Evolutionary conservation across 64 coral and sea anemone genomes (phyloP), one percentile per base, ranked within the genome.

Genomic region (Actinia tenebrosa): DNA sequence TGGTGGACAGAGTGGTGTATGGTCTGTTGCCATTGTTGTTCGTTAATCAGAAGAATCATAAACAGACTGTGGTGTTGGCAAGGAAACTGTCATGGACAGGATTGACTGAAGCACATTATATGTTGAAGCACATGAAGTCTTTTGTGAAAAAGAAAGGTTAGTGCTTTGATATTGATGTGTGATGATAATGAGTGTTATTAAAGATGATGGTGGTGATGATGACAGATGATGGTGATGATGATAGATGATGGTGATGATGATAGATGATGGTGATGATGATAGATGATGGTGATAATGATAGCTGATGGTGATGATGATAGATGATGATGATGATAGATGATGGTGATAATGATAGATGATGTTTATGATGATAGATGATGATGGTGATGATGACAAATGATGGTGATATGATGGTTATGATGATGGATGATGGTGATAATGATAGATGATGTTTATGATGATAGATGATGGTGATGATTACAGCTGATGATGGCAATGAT

Each of bases 131-230:
- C 37, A 80, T 96, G 64, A 93, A 88, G 63, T 43, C 61, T 8
- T 93, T 93, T 47, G 62, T 93, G 45, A 72, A 93, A 45, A 86
- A 88, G 43, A 88, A 96, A 64, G 94, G 94, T 93, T 89, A 44
- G 42, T 26, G 3, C n/a, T 78, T 66, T 66, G 30, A 37, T 37
- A 37, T 37, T 37, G 30, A 37, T 37, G 30, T 1, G 1, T 37
- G 30, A 37, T 37, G 30, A 37, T 63, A 4, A 64, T 64, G 0
- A 55, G 5, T 55, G 1, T 37, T 37, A 37, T 1, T 37, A 37
- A 50, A 50, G 18, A 15, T 18, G 60, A 18, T 61, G 17, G 15
- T 61, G 60, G 60, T 61, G 60, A 19, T 61, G 0, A 19, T 61
- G 3, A 15, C 18, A 15, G 59, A 18, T 61, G 13, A 61, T 61